Evolutionary conservation across 1,140 invertebrate species (phyloP).

Genomic region (Oreohelix idahoensis): DNA sequence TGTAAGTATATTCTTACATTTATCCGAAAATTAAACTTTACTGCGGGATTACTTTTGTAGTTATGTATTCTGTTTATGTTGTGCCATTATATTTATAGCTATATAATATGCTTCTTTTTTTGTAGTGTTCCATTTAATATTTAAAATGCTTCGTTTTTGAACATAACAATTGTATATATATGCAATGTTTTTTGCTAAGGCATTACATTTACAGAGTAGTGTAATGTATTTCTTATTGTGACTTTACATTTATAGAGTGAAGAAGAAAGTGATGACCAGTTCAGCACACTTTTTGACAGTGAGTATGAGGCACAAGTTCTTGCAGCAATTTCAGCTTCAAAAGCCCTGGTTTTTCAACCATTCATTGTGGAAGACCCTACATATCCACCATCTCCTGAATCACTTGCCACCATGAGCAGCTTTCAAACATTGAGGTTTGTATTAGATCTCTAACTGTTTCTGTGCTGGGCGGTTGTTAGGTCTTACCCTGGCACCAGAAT

Average conservation of each 20-base stretch:
- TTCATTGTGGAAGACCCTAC: constrained; percentile 51
- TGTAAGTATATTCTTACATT: no score
- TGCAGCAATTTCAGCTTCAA: constrained; percentile 54
- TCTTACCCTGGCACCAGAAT: no score
- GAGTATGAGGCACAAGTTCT: constrained; percentile 60
- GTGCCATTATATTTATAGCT: no score
- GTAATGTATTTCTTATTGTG: constrained; percentile 6
- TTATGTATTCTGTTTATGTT: no score
- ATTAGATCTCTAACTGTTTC: no score
- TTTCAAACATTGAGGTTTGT: constrained; percentile 31
- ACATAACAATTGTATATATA: no score
- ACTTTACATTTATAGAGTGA: constrained; percentile 21
- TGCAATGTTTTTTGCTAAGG: no score
- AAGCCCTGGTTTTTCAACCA: constrained; percentile 57
- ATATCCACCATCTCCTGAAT: constrained; percentile 50
- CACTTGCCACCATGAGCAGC: neutral
- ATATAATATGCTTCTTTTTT: no score
- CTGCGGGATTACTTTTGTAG: no score
- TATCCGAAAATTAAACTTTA: no score
- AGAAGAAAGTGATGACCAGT: constrained; percentile 22
- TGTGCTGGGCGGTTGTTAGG: no score
- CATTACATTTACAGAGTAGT: neutral
- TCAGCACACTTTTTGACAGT: constrained; percentile 49
- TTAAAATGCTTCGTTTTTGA: no score
- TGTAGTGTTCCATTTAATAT: neutral